Evolutionary conservation across 2,888 invertebrate species (phyloP).

Genomic region (Aromia moschata): DNA sequence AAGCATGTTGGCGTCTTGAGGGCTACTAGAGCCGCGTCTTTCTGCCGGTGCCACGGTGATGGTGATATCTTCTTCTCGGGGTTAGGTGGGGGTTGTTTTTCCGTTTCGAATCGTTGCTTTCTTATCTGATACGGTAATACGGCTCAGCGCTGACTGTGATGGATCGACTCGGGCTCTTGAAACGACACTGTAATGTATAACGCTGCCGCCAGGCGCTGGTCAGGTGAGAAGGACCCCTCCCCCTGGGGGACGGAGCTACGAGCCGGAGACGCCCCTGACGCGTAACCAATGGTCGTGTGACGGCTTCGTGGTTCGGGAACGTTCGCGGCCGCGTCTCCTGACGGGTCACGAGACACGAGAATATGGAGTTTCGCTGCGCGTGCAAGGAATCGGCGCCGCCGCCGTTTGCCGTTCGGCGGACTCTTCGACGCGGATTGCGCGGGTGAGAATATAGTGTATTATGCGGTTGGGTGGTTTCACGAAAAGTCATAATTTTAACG

Average conservation of each 20-base stretch:
- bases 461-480: too few species aligned
- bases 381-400: constrained; percentile 3
- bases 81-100: constrained; percentile 34
- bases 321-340: constrained; percentile 32
- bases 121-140: constrained; percentile 26
- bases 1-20: constrained; percentile 72
- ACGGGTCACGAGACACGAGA: constrained; percentile 25
- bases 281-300: constrained; percentile 43
- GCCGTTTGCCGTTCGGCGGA: neutral
- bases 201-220: constrained; percentile 34
- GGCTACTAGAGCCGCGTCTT: constrained; percentile 52
- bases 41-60: constrained; percentile 53
- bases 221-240: constrained; percentile 56
- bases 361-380: constrained; percentile 1
- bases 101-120: constrained; percentile 25
- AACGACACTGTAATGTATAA: constrained; percentile 52
- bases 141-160: constrained; percentile 47
- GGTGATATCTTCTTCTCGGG: constrained; percentile 37
- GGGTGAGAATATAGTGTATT: too few species aligned
- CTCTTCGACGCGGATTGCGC: too few species aligned
- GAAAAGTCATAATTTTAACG: too few species aligned
- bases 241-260: constrained; percentile 44
- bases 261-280: constrained; percentile 49
- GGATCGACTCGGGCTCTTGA: constrained; percentile 53
- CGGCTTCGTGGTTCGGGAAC: constrained; percentile 30